These are phyloP conservation scores for Poeciliopsis paucimaculata DNA, from an alignment of 2,797 vertebrate genomes.

Conservation along the genomic window DNA sequence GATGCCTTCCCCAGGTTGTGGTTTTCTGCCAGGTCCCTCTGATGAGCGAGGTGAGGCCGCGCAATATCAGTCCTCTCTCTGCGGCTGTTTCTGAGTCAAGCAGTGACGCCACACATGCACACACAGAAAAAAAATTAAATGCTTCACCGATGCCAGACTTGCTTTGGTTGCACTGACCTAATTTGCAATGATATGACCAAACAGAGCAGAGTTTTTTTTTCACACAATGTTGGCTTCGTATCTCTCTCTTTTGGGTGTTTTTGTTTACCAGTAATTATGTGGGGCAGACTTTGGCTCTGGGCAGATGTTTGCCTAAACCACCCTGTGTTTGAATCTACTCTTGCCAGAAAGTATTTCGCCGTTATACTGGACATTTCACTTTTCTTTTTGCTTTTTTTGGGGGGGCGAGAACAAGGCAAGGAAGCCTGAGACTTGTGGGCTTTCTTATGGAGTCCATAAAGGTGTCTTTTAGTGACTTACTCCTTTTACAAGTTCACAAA, in stretches of 20 bases:
- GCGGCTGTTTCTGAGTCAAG: constrained; percentile 37
- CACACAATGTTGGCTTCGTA: constrained; percentile 32
- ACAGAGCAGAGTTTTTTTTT: constrained; percentile 24
- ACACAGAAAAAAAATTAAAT: constrained; percentile 41
- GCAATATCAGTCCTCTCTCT: constrained; percentile 11
- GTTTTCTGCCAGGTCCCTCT: constrained; percentile 50
- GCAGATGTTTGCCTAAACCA: constrained; percentile 65
- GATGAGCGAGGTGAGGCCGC: constrained; percentile 39
- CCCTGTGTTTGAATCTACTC: constrained; percentile 53
- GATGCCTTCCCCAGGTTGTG: constrained; percentile 35
- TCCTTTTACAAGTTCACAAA: neutral
- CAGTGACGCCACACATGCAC: constrained; percentile 5
- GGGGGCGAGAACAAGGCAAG: constrained; percentile 6
- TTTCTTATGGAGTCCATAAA: constrained; percentile 17
- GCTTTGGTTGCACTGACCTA: constrained; percentile 60
- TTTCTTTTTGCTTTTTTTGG: constrained; percentile 38
- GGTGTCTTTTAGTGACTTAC: constrained; percentile 18
- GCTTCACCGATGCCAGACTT: constrained; percentile 58
- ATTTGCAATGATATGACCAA: constrained; percentile 58
- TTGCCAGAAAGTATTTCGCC: constrained; percentile 56
- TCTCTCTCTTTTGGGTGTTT: constrained; percentile 29
- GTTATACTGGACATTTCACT: constrained; percentile 57
- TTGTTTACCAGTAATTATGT: constrained; percentile 39
- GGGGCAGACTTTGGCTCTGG: constrained; percentile 50
- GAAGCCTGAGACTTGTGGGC: constrained; percentile 48